These are phyloP conservation scores for Pterostichus madidus DNA, from an alignment of 2,888 invertebrate species.

Conservation along the genomic window DNA sequence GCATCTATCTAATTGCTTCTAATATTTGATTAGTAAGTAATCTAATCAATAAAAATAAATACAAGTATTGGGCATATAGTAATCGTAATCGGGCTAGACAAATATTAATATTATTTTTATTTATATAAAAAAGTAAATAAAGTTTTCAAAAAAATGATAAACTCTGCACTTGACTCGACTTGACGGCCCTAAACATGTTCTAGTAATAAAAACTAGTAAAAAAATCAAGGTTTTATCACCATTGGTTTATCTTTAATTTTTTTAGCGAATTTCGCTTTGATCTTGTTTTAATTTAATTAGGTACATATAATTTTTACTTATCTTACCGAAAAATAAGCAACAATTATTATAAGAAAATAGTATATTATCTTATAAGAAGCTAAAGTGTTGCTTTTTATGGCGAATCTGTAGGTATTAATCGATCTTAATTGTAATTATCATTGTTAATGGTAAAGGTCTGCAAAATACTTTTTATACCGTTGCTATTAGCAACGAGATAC, in stretches of 20 bases:
- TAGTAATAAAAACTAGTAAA: not conserved
- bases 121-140: not conserved
- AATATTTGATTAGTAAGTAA: not conserved
- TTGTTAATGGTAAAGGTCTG: too few species aligned
- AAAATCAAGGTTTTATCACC: not conserved
- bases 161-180: conserved; percentile 1
- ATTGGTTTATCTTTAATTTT: not conserved
- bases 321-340: too few species aligned
- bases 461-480: too few species aligned
- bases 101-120: conserved; percentile 15
- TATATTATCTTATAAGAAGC: too few species aligned
- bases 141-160: not conserved
- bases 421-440: too few species aligned
- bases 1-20: too few species aligned
- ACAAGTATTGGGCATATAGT: not conserved
- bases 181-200: not conserved
- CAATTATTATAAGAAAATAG: too few species aligned
- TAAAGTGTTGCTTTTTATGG: too few species aligned
- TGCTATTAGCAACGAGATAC: too few species aligned
- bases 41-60: conserved; percentile 12
- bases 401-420: too few species aligned
- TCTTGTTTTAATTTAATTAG: not conserved
- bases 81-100: not conserved
- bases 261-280: not conserved
- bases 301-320: too few species aligned